Base-by-base conservation (phyloP, 2,888 invertebrate species). In the Portevinia maculata region DNA sequence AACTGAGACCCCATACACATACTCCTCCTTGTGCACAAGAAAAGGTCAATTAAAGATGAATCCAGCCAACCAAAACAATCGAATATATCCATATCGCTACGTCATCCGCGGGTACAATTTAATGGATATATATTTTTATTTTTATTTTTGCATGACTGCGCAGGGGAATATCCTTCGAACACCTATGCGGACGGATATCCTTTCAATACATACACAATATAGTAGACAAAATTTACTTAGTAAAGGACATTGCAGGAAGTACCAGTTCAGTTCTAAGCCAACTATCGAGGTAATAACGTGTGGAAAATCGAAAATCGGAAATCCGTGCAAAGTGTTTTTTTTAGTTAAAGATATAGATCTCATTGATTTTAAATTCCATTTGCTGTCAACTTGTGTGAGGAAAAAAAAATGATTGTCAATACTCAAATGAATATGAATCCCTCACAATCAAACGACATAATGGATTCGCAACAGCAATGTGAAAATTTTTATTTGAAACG, bases 401-500 rank as follows among this genome's bases (percentile, higher is more conserved):
- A 21, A 0, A 34, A 19, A 30, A 57, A 74, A 81, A 86, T 86
- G 86, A 86, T 85, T 69, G 86, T 85, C 55, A 88, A 85, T 67
- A 85, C 73, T 69, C 67, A 84, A 86, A 44, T 81, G 79, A 64
- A 84, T 86, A 39, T 81, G 83, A 50, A 69, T 79, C 57, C 62
- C 65, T 19, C 76, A 78, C 81, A 79, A 13, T 62, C 85, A 37
- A 65, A 59, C 65, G 74, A 59, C 41, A 65, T 78, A 24, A 83
- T 79, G 71, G 71, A 79, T 19, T 57, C 78, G 30, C 67, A 85
- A 24, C 86, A 85, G 37, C 86, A 87, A 39, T 86, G 88, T 60
- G 89, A 89, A 21, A 89, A 87, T 70, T 89, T 87, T 71, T 90
- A 87, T 70, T 85, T 90, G 4, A 90, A 90, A 84, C 87, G 90